Evolutionary conservation across 2,797 vertebrate species (phyloP).

Genomic region (Lophotriccus pileatus): DNA sequence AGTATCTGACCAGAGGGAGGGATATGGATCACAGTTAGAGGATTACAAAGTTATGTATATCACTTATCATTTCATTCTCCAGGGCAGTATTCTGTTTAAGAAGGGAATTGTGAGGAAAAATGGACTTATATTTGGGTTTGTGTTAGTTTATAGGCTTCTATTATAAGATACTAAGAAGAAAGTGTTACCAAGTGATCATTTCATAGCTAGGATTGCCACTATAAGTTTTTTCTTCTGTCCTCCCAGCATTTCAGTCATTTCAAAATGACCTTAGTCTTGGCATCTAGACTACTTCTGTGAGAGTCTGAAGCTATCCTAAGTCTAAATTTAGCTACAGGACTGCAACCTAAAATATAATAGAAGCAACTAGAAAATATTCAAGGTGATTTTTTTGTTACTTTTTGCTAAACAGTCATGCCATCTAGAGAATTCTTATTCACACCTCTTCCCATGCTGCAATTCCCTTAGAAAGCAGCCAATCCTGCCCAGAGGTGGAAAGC

Average conservation of each 20-base stretch:
- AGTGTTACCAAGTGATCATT: background rate
- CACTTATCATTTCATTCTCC: slow-evolving; percentile 2
- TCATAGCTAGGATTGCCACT: background rate
- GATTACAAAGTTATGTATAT: background rate
- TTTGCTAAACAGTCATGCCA: background rate
- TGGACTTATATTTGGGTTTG: background rate
- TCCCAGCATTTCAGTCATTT: background rate
- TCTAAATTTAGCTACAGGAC: background rate
- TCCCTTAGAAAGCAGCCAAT: background rate
- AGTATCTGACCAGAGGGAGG: background rate
- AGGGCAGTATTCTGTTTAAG: background rate
- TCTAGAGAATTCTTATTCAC: background rate
- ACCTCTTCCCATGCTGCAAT: background rate
- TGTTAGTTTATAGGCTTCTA: background rate
- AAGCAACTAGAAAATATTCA: background rate
- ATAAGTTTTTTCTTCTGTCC: background rate
- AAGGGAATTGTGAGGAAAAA: background rate
- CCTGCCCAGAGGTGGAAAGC: background rate
- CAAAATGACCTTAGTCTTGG: background rate
- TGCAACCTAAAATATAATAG: background rate
- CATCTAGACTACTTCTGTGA: background rate
- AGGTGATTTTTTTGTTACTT: background rate
- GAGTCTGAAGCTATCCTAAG: background rate
- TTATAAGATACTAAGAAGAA: background rate
- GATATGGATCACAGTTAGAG: background rate